Percentiles rank a stretch among this genome's conserved stretches.
Evolutionary conservation across 2,113 vertebrate genomes (phyloP).

Genomic region (Aphyosemion australe): DNA sequence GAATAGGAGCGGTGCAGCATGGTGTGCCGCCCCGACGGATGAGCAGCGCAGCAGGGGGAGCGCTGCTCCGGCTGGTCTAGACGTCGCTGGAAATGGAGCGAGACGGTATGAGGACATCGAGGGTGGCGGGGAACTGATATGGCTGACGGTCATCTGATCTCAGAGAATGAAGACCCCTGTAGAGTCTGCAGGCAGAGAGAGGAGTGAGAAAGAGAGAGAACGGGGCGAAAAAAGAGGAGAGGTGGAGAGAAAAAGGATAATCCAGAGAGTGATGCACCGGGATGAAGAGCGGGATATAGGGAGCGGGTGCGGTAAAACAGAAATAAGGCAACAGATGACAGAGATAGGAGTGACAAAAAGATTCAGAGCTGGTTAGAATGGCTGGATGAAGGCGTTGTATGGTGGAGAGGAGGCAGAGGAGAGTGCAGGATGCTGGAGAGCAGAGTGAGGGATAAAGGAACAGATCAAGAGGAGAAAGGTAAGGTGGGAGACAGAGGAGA

Average conservation of each 20-base stretch:
- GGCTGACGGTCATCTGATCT: slow-evolving; percentile 87
- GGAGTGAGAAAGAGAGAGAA: slow-evolving; percentile 59
- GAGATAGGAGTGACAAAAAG: slow-evolving; percentile 33
- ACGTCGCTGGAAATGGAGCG: slow-evolving; percentile 84
- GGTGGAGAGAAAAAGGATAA: slow-evolving; percentile 55
- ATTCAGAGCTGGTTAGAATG: slow-evolving; percentile 64
- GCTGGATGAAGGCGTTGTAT: slow-evolving; percentile 71
- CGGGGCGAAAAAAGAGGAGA: slow-evolving; percentile 29
- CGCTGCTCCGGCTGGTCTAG: slow-evolving; percentile 74
- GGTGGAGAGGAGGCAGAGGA: slow-evolving; percentile 58
- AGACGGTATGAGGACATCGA: slow-evolving; percentile 82
- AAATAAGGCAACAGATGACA: slow-evolving; percentile 55
- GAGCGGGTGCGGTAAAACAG: slow-evolving; percentile 30
- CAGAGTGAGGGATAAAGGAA: slow-evolving; percentile 59
- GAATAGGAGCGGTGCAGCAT: slow-evolving; percentile 73
- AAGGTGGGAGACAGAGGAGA: slow-evolving; percentile 64
- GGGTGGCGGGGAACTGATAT: slow-evolving; percentile 82
- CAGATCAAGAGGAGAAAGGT: slow-evolving; percentile 46
- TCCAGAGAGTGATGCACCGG: slow-evolving; percentile 62
- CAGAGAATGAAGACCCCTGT: slow-evolving; percentile 79
- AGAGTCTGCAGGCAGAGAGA: slow-evolving; percentile 79
- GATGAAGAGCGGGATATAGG: slow-evolving; percentile 12
- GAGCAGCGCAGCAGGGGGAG: slow-evolving; percentile 63
- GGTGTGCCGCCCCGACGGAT: slow-evolving; percentile 45
- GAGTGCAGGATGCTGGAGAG: slow-evolving; percentile 69